Evolutionary conservation across 2,797 vertebrate species (phyloP).

Genomic region (Amniataba percoides): DNA sequence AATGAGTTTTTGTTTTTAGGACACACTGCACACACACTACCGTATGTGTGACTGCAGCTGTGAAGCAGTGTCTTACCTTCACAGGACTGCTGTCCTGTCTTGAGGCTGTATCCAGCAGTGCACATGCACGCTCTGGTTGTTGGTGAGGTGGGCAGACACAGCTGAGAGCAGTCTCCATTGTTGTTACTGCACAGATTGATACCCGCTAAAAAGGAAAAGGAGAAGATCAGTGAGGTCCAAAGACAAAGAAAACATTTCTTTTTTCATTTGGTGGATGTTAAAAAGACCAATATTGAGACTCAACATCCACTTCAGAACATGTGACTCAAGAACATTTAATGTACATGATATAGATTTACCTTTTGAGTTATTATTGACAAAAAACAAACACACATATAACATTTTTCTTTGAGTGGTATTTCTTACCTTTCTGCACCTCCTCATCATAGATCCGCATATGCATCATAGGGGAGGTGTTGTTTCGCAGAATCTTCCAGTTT

Average conservation of each 20-base stretch:
- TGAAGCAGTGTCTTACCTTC: constrained; percentile 84
- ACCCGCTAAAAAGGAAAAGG: constrained; percentile 68
- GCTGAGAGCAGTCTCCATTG: constrained; percentile 96
- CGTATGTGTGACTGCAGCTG: constrained; percentile 1
- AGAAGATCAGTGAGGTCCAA: constrained; percentile 7
- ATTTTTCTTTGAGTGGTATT: background rate
- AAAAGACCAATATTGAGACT: background rate
- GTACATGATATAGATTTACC: background rate
- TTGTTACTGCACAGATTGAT: constrained; percentile 94
- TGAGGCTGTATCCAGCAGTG: constrained; percentile 96
- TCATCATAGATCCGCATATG: constrained; percentile 98
- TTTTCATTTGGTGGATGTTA: background rate
- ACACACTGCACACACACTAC: background rate
- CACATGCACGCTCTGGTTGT: constrained; percentile 94
- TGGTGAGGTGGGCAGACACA: constrained; percentile 93
- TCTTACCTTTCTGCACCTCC: constrained; percentile 89
- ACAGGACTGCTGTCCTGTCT: constrained; percentile 93
- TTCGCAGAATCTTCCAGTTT: constrained; percentile 88
- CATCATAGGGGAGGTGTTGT: constrained; percentile 95
- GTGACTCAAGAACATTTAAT: background rate
- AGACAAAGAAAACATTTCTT: background rate
- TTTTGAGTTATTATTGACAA: background rate
- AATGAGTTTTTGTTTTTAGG: constrained; percentile 4
- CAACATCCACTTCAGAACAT: background rate
- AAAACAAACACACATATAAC: background rate